A percentile compares a stretch with the other conserved stretches of the same genome.
Conservation (phyloP, 2,888 invertebrate genomes). For the Drosophila fungiperda region DNA sequence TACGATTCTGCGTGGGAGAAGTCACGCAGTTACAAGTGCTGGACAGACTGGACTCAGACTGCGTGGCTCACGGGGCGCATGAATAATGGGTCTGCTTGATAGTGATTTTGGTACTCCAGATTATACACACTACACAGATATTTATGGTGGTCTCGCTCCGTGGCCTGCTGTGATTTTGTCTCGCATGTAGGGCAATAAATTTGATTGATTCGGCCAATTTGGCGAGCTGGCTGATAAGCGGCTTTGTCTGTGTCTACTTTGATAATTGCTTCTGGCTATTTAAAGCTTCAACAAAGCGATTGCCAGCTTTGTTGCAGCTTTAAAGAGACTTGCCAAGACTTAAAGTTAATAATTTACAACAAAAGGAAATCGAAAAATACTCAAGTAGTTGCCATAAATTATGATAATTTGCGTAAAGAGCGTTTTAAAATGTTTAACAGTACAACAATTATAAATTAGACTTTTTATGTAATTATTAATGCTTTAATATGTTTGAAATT, state of each 20-base stretch:
- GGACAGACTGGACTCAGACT: conserved; percentile 29
- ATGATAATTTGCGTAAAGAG: background rate
- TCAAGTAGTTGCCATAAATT: conserved; percentile 31
- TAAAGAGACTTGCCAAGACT: conserved; percentile 37
- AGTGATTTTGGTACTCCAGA: conserved; percentile 50
- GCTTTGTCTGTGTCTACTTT: conserved; percentile 54
- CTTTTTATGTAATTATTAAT: background rate
- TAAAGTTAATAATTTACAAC: conserved; percentile 43
- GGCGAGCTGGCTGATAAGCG: conserved; percentile 50
- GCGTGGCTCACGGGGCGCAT: conserved; percentile 20
- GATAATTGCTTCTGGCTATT: conserved; percentile 48
- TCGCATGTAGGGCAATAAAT: conserved; percentile 66
- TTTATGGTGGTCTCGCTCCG: conserved; percentile 49
- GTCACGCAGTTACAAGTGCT: conserved; percentile 6
- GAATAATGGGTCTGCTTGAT: conserved; percentile 55
- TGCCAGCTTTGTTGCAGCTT: conserved; percentile 16
- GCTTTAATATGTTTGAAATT: background rate
- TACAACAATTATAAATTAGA: background rate
- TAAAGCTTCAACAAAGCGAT: too few relatives aligned
- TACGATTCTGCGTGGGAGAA: background rate
- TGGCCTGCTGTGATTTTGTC: conserved; percentile 58
- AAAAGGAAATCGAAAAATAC: conserved; percentile 26
- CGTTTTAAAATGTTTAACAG: background rate
- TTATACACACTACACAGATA: conserved; percentile 54
- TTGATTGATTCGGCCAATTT: conserved; percentile 69